Conservation (phyloP, 2,888 invertebrate species). For the Xylota segnis region DNA sequence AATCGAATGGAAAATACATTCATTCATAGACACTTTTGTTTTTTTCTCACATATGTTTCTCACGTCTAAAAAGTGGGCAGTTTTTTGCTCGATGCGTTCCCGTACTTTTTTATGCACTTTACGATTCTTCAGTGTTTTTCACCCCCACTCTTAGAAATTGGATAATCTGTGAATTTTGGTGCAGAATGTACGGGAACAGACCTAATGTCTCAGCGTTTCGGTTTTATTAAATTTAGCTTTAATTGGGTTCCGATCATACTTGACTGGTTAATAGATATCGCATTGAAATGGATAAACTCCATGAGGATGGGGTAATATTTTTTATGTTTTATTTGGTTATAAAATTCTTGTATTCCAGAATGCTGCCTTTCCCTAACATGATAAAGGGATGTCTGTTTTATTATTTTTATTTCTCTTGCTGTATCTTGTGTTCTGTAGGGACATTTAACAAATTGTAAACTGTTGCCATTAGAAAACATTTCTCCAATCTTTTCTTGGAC, state of each 20-base stretch:
- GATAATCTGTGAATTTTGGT: too few relatives aligned
- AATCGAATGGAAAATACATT: too few relatives aligned
- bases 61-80: too few relatives aligned
- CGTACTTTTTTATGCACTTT: too few relatives aligned
- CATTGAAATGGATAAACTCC: constrained; percentile 20
- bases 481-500: constrained; percentile 72
- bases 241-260: constrained; percentile 13
- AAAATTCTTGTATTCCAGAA: constrained; percentile 74
- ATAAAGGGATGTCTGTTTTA: constrained; percentile 59
- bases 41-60: too few relatives aligned
- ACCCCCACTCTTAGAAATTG: too few relatives aligned
- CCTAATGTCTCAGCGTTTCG: too few relatives aligned
- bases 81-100: too few relatives aligned
- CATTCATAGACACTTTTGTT: too few relatives aligned
- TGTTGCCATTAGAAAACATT: constrained; percentile 71
- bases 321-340: constrained; percentile 69
- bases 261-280: constrained; percentile 6
- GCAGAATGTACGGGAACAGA: too few relatives aligned
- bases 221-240: constrained; percentile 61
- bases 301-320: constrained; percentile 74
- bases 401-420: constrained; percentile 22
- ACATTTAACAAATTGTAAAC: constrained; percentile 70
- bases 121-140: too few relatives aligned
- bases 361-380: constrained; percentile 72
- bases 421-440: constrained; percentile 12